These are phyloP conservation scores for Penaeus vannamei DNA, from an alignment of 1,140 invertebrate genomes.

Conservation along the genomic window DNA sequence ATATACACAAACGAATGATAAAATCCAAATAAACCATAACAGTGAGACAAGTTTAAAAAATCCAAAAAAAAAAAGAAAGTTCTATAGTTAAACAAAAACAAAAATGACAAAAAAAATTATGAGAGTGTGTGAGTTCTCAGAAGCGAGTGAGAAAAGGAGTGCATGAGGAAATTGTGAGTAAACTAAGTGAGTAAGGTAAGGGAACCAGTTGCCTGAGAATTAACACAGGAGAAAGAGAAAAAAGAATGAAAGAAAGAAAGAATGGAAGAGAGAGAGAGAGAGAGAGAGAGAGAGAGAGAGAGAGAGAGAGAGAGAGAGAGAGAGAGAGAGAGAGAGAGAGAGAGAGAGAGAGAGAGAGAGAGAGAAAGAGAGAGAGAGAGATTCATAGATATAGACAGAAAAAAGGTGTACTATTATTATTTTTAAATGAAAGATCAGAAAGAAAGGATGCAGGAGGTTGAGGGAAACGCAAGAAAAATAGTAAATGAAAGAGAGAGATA, in stretches of 20 bases:
- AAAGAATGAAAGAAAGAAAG: background rate
- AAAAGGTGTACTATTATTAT: background rate
- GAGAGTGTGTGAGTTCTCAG: background rate
- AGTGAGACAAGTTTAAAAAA: constrained; percentile 48
- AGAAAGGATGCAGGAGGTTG: too few species aligned
- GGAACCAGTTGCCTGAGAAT: background rate
- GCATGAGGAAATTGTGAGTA: background rate
- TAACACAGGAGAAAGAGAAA: background rate
- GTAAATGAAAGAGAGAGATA: background rate
- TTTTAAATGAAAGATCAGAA: too few species aligned
- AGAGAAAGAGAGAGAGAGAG: background rate
- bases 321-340: background rate
- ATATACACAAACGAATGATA: constrained; percentile 46
- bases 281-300: background rate
- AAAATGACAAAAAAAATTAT: background rate
- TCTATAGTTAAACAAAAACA: constrained; percentile 1
- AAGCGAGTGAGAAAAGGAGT: background rate
- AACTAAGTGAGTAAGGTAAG: background rate
- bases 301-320: background rate
- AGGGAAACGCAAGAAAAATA: background rate
- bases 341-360: background rate
- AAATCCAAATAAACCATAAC: constrained; percentile 52
- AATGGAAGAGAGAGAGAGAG: background rate
- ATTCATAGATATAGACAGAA: background rate
- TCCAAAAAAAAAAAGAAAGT: constrained; percentile 29